Conservation (phyloP, 2,888 invertebrate species). For the Oscheius sp. region DNA sequence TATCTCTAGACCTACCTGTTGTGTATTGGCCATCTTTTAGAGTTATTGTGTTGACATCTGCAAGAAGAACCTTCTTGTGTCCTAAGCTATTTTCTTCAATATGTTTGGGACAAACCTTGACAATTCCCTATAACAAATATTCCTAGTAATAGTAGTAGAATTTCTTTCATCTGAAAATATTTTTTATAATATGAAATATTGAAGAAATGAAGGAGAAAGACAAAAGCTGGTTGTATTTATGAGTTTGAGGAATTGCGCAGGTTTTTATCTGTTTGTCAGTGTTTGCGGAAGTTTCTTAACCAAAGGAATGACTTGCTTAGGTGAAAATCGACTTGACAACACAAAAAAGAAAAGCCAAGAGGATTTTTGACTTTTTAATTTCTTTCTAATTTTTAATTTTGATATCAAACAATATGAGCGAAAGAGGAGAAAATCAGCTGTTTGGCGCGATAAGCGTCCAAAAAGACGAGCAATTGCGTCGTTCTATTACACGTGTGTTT, state of each 20-base stretch:
- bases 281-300: background rate
- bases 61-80: conserved; percentile 47
- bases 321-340: too few species aligned
- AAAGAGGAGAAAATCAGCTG: background rate
- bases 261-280: background rate
- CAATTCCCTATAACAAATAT: background rate
- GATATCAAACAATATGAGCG: background rate
- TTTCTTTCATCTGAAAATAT: conserved; percentile 3
- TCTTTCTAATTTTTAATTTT: background rate
- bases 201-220: background rate
- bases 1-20: background rate
- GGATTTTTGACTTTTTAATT: too few species aligned
- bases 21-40: conserved; percentile 30
- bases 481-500: conserved; percentile 20
- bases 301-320: too few species aligned
- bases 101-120: background rate
- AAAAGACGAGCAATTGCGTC: background rate
- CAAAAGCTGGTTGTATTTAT: too few species aligned
- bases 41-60: conserved; percentile 57
- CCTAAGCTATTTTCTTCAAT: background rate
- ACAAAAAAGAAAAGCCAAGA: too few species aligned
- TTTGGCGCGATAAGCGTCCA: background rate
- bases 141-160: background rate
- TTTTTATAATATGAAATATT: conserved; percentile 6
- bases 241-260: too few species aligned